Percentiles rank a stretch among this genome's conserved stretches.
Evolutionary conservation across 2,888 invertebrate genomes (phyloP).

Genomic region (Pyrrhosoma nymphula): DNA sequence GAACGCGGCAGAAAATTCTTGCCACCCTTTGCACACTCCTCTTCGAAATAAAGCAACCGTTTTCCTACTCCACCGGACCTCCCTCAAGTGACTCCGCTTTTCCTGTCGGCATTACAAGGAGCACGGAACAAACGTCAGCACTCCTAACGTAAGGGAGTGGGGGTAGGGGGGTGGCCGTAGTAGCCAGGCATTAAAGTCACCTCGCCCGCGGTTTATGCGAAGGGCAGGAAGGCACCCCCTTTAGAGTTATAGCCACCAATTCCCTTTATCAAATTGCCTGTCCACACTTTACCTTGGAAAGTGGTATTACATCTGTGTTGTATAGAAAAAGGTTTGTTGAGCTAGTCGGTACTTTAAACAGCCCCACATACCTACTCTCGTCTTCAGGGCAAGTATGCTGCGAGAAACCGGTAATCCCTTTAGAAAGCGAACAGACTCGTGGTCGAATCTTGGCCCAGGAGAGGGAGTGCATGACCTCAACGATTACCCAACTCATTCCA

Average conservation of each 20-base stretch:
- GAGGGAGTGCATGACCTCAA: background rate
- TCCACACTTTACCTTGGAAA: constrained; percentile 45
- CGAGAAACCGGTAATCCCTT: background rate
- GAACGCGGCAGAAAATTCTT: background rate
- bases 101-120: background rate
- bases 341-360: constrained; percentile 15
- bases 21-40: background rate
- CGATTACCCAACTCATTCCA: background rate
- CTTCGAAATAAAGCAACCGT: background rate
- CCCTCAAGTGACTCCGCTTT: background rate
- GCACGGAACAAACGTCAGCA: background rate
- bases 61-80: background rate
- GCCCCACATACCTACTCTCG: background rate
- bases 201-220: constrained; percentile 41
- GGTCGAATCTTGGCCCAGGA: constrained; percentile 5
- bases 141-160: background rate
- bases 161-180: background rate
- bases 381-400: background rate
- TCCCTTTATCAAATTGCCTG: constrained; percentile 58
- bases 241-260: constrained; percentile 55
- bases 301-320: constrained; percentile 21
- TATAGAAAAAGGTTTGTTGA: constrained; percentile 29
- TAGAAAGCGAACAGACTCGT: background rate
- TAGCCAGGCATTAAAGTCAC: constrained; percentile 53
- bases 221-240: constrained; percentile 7